phyloP scores from a whole-genome alignment of 2,797 vertebrate species.

The Alfaro cultratus region DNA sequence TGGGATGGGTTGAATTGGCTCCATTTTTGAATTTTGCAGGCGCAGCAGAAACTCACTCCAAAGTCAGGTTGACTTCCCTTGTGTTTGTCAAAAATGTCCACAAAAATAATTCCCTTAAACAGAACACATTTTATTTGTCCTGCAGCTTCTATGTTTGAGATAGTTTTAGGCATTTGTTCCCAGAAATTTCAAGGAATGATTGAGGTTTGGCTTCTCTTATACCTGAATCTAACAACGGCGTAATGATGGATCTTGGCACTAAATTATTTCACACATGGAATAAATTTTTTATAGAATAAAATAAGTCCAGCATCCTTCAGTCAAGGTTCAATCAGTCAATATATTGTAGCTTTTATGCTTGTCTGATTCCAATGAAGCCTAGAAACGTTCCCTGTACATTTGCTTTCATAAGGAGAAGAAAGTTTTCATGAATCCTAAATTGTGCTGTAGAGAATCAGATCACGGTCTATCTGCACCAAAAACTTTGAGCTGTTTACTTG shows the following conservation, averaged over 20 bases:
- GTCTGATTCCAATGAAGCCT: background rate
- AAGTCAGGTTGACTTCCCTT: background rate
- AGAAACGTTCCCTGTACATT: background rate
- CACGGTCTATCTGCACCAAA: background rate
- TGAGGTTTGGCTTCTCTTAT: background rate
- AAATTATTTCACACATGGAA: background rate
- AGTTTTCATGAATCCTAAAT: background rate
- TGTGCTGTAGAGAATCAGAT: background rate
- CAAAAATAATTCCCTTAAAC: background rate
- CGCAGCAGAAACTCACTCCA: no score
- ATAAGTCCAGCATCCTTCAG: background rate
- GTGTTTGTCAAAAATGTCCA: background rate
- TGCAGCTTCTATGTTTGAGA: background rate
- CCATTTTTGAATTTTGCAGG: no score
- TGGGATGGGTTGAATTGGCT: no score
- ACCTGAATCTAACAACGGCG: background rate
- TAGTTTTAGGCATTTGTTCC: background rate
- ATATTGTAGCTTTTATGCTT: background rate
- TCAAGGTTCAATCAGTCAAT: background rate
- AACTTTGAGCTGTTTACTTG: conserved; percentile 31
- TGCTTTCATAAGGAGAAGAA: background rate
- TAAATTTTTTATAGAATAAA: background rate
- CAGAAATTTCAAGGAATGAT: background rate
- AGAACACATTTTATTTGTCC: background rate
- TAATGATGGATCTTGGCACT: background rate